Conservation (phyloP, 2,888 invertebrate genomes). For the Chaetogeoica ovagalla region DNA sequence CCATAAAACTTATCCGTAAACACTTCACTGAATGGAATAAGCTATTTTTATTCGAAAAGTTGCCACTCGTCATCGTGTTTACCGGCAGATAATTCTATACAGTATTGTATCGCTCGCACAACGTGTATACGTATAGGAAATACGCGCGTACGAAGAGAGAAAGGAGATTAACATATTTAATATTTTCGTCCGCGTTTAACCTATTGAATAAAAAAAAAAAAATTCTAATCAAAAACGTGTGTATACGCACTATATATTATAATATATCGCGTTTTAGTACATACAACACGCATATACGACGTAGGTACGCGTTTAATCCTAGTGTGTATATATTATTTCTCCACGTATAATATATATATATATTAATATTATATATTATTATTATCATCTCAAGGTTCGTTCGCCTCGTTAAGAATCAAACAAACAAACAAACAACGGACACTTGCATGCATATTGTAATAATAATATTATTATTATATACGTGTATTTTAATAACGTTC, state of each 20-base stretch:
- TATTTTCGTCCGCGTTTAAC: background rate
- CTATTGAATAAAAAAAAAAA: background rate
- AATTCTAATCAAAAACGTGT: constrained; percentile 14
- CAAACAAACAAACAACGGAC: constrained; percentile 9
- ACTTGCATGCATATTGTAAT: background rate
- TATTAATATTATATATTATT: background rate
- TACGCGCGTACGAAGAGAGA: background rate
- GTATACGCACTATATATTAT: background rate
- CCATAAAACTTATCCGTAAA: too few relatives aligned
- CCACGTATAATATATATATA: too few relatives aligned
- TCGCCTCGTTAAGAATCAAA: constrained; percentile 28
- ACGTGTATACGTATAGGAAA: background rate
- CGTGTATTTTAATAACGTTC: constrained; percentile 41
- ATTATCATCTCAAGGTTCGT: constrained; percentile 24
- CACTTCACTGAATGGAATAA: too few relatives aligned
- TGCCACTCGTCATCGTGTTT: background rate
- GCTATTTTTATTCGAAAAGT: too few relatives aligned
- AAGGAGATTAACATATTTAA: background rate
- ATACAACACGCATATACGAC: too few relatives aligned
- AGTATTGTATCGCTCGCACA: too few relatives aligned
- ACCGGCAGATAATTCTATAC: background rate
- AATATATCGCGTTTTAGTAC: constrained; percentile 11
- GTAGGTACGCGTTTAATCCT: constrained; percentile 1
- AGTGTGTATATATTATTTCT: constrained; percentile 22
- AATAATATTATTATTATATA: constrained; percentile 4